A percentile compares a stretch with the other conserved stretches of the same genome.
These are phyloP conservation scores for Rhagologus leucostigma DNA, from an alignment of 2,113 vertebrate species.

Conservation along the genomic window DNA sequence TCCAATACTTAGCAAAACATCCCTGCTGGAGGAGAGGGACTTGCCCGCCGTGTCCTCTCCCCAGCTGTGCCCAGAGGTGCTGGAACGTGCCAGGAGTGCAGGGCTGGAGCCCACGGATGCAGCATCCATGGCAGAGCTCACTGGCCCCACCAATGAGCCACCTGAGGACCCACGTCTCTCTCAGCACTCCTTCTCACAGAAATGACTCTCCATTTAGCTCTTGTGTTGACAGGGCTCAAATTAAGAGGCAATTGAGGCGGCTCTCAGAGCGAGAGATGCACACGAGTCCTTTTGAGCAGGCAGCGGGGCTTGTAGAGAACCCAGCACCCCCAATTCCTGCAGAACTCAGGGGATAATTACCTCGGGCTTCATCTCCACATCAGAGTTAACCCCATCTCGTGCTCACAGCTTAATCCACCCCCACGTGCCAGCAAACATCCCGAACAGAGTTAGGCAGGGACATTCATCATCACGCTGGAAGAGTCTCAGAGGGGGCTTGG, in stretches of 20 bases:
- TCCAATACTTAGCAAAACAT: neutral
- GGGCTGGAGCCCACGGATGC: neutral
- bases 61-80: neutral
- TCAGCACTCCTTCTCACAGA: neutral
- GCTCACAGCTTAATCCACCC: neutral
- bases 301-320: neutral
- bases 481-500: neutral
- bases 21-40: neutral
- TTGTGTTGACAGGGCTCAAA: neutral
- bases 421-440: neutral
- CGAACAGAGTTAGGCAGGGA: neutral
- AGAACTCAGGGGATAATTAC: neutral
- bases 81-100: fast-evolving
- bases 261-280: neutral
- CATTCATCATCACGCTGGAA: neutral
- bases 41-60: neutral
- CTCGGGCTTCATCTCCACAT: neutral
- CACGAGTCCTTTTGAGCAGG: neutral
- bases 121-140: neutral
- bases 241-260: neutral
- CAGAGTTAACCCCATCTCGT: neutral
- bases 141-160: neutral
- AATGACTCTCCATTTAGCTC: slow-evolving; percentile 3
- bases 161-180: neutral
- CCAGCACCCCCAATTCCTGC: neutral